Evolutionary conservation across 2,797 vertebrate species (phyloP).

Genomic region (Ctenosaura bakeri): DNA sequence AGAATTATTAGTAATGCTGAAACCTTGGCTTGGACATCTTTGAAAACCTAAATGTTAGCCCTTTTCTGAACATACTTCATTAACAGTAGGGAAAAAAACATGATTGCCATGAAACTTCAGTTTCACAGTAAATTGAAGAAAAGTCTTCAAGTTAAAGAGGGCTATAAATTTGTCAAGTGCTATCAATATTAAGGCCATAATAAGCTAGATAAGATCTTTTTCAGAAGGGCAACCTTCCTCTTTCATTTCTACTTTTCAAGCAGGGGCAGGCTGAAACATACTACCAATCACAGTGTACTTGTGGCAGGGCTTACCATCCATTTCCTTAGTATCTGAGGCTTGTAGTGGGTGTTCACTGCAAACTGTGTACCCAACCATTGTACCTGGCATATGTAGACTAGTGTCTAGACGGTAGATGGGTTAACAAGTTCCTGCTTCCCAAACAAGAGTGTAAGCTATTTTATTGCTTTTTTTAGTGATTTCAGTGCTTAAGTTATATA

Average conservation of each 20-base stretch:
- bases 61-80: not conserved
- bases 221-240: not conserved
- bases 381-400: not conserved
- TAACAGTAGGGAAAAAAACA: no score
- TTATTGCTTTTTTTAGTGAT: not conserved
- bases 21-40: not conserved
- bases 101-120: not conserved
- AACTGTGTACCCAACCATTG: not conserved
- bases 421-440: not conserved
- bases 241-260: not conserved
- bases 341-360: not conserved
- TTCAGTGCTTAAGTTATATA: not conserved
- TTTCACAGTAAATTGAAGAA: not conserved
- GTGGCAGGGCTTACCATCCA: not conserved
- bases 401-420: not conserved
- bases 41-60: not conserved
- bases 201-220: not conserved
- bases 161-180: not conserved
- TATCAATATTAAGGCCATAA: not conserved
- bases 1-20: not conserved
- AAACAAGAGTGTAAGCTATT: not conserved
- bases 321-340: not conserved
- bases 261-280: not conserved
- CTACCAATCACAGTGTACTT: not conserved
- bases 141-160: constrained; percentile 13